phyloP scores from a whole-genome alignment of 2,888 invertebrate genomes.

The Heliothis peltigera region DNA sequence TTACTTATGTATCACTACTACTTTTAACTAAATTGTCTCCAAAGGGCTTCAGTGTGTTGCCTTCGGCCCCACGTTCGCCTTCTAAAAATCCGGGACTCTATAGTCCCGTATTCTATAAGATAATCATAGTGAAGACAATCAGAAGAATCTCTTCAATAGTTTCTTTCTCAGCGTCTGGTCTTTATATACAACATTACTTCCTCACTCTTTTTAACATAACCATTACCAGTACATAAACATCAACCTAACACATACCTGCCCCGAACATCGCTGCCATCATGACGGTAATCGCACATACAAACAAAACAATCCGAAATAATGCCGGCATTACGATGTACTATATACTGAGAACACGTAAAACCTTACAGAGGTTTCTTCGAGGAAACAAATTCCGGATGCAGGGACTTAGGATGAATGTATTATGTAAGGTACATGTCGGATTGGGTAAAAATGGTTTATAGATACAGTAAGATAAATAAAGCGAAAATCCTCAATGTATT shows the following conservation, averaged over 20 bases:
- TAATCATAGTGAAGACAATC: too few relatives aligned
- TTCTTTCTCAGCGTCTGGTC: not conserved
- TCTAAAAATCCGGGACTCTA: too few relatives aligned
- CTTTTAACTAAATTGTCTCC: too few relatives aligned
- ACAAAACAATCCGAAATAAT: constrained; percentile 66
- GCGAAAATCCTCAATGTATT: constrained; percentile 25
- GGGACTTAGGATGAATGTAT: constrained; percentile 74
- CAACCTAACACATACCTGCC: not conserved
- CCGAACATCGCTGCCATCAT: constrained; percentile 37
- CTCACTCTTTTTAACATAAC: not conserved
- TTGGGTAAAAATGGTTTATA: constrained; percentile 63
- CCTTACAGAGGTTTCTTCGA: constrained; percentile 41
- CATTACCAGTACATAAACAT: not conserved
- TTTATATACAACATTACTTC: too few relatives aligned
- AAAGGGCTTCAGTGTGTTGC: too few relatives aligned
- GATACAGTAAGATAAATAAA: constrained; percentile 46
- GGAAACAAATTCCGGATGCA: constrained; percentile 74
- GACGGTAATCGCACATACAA: constrained; percentile 53
- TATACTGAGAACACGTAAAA: constrained; percentile 58
- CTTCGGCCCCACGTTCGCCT: too few relatives aligned
- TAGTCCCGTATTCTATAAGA: too few relatives aligned
- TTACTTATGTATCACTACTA: too few relatives aligned
- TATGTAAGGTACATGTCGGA: constrained; percentile 71
- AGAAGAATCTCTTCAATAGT: too few relatives aligned
- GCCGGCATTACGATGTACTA: constrained; percentile 62